Base-by-base conservation (phyloP, 2,888 invertebrate genomes). In the Seira ritae region DNA sequence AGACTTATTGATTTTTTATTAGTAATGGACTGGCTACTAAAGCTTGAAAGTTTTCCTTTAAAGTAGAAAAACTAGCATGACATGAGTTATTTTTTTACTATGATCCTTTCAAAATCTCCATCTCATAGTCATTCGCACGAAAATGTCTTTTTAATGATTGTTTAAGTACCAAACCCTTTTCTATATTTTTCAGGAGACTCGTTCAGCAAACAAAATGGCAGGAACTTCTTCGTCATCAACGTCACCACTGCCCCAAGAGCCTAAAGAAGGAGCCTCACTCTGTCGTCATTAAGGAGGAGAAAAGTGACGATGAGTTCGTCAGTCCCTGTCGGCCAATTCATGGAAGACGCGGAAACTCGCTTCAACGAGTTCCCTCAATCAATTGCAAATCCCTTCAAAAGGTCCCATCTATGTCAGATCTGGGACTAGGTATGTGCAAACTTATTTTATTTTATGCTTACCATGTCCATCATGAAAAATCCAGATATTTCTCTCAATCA, bases 371-470 rank as follows among this genome's bases (percentile, higher is more conserved):
- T 65, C 91, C 92, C 85, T 82, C 81, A 6, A 82, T 82, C 42
- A 82, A 82, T 72, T 82, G 81, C 81, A 92, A 94, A 86, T 94
- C 95, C 86, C 94, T 95, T 93, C 96, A 96, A 92, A 96, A 96
- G 91, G 96, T 97, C 89, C 97, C 97, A 62, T 97, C 96, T 71
- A 93, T 97, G 89, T 96, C 96, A 89, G 97, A 97, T 91, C 93
- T 97, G 73, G 86, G 86, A 81, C 69, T 88, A 69, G 88, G 88
- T 88, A 66, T 37, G 74, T 50, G 31, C 10, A 22, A 24, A 55
- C 8, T n/a, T 42, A 2, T 10, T 19, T 6, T 55, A 3, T 19
- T 55, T 22, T 20, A 69, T n/a, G 31, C 22, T 69, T 69, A 73
- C 3, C 62, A 19, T 71, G 24, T n/a, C 50, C 10, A 42, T 70